phyloP scores from a whole-genome alignment of 2,888 invertebrate genomes.

The Eupsilia transversa region DNA sequence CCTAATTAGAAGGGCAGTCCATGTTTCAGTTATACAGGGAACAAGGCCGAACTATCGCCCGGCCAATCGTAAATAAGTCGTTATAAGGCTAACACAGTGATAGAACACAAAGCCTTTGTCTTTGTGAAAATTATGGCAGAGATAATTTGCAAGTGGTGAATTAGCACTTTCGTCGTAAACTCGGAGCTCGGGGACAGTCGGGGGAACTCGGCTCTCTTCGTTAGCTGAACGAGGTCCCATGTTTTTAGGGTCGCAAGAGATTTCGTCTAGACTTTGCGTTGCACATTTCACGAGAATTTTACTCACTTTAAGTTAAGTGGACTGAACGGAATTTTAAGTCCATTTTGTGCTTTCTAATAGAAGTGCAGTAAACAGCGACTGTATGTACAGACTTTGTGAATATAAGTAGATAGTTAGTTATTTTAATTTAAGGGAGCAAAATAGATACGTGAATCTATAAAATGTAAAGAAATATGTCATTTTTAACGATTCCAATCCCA shows the following conservation, averaged over 20 bases:
- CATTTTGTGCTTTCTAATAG: constrained; percentile 25
- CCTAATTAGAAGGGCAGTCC: constrained; percentile 81
- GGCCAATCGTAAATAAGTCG: constrained; percentile 65
- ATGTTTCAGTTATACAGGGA: constrained; percentile 65
- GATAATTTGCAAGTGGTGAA: constrained; percentile 66
- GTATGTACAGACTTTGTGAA: not conserved
- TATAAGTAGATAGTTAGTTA: not conserved
- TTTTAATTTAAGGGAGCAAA: not conserved
- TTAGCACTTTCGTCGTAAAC: constrained; percentile 51
- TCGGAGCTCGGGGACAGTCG: constrained; percentile 34
- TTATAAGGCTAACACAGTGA: constrained; percentile 58
- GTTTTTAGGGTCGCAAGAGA: constrained; percentile 36
- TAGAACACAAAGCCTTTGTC: constrained; percentile 67
- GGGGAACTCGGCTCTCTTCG: constrained; percentile 30
- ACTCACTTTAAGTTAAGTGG: constrained; percentile 44
- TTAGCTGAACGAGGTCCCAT: constrained; percentile 31
- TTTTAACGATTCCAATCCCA: not conserved
- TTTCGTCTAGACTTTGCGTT: constrained; percentile 50
- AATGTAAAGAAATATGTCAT: not conserved
- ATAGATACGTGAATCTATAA: not conserved
- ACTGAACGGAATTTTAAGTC: constrained; percentile 38
- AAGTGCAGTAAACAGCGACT: constrained; percentile 10
- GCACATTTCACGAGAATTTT: constrained; percentile 45
- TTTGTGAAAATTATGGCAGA: constrained; percentile 65
- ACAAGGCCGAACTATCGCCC: constrained; percentile 66